Evolutionary conservation across 2,113 vertebrate genomes (phyloP).

Genomic region (Brachirus orientalis): DNA sequence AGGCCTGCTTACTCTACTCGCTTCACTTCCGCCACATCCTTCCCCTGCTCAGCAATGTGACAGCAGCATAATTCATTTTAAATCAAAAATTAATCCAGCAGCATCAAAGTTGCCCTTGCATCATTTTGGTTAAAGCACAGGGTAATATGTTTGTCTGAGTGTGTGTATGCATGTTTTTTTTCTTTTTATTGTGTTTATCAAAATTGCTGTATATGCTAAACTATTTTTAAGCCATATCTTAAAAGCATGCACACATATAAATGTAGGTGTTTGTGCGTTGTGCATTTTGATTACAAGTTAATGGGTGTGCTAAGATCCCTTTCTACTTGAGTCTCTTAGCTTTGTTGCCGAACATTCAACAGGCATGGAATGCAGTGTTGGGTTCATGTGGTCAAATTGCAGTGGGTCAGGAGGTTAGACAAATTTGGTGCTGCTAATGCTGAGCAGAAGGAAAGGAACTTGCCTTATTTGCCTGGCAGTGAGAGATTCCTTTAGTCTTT

Average conservation of each 20-base stretch:
- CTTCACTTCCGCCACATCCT: constrained; percentile 75
- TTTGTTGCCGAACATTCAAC: constrained; percentile 47
- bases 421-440: constrained; percentile 61
- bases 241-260: not conserved
- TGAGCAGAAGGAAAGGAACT: constrained; percentile 69
- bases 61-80: constrained; percentile 84
- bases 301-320: not conserved
- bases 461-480: constrained; percentile 72
- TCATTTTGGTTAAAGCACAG: constrained; percentile 67
- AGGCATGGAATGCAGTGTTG: constrained; percentile 51
- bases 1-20: constrained; percentile 75
- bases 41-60: constrained; percentile 79
- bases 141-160: constrained; percentile 15
- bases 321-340: constrained; percentile 33
- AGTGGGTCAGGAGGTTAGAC: constrained; percentile 66
- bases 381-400: constrained; percentile 63
- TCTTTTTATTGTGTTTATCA: not conserved
- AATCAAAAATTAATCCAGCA: constrained; percentile 77
- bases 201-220: not conserved
- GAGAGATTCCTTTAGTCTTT: constrained; percentile 68
- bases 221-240: not conserved
- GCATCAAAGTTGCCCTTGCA: constrained; percentile 81
- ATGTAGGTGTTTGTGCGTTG: not conserved
- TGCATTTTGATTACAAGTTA: not conserved
- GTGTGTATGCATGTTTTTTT: constrained; percentile 7